phyloP scores from a whole-genome alignment of 64 coral and sea anemone species.

The Montipora sp. region DNA sequence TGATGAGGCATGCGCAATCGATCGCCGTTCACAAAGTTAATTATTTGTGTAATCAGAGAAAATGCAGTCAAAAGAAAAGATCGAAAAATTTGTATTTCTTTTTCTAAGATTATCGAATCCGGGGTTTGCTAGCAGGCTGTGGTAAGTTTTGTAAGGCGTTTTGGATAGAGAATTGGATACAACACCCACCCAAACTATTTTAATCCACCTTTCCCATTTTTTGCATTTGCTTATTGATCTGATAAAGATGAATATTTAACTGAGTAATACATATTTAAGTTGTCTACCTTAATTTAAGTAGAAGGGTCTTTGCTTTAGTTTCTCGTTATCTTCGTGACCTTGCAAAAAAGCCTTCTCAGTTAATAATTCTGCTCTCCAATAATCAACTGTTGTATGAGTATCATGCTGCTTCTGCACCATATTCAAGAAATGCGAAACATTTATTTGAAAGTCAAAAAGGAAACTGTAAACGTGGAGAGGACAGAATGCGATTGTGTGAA shows the following conservation, averaged over 20 bases:
- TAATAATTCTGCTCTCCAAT: no score
- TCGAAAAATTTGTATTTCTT: not conserved
- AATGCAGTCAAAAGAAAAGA: not conserved
- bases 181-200: not conserved
- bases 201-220: not conserved
- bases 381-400: no score
- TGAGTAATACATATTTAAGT: not conserved
- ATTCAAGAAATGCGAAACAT: not conserved
- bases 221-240: not conserved
- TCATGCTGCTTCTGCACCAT: not conserved
- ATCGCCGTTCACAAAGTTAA: not conserved
- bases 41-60: not conserved
- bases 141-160: not conserved
- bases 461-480: not conserved
- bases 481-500: not conserved
- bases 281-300: not conserved
- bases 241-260: not conserved
- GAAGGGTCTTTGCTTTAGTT: no score
- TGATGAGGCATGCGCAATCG: slow-evolving; percentile 7
- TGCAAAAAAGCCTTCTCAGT: no score
- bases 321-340: no score
- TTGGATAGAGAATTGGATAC: not conserved
- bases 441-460: not conserved
- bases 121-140: not conserved
- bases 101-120: not conserved